phyloP scores from a whole-genome alignment of 2,797 vertebrate species.

The Anabas testudineus region DNA sequence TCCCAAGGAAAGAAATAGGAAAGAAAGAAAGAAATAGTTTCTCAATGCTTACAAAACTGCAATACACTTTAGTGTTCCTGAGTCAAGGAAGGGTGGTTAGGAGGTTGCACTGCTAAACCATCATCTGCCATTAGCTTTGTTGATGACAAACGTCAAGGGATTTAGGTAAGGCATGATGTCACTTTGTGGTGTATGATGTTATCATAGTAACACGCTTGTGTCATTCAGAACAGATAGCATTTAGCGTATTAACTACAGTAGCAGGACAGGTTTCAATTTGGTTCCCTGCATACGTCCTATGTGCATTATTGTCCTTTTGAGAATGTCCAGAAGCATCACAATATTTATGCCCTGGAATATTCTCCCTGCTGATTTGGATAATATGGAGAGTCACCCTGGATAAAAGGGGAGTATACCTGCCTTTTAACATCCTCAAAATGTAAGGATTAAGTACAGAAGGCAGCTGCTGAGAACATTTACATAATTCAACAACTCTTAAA shows the following conservation, averaged over 20 bases:
- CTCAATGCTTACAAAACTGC: conserved; percentile 35
- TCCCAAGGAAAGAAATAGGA: conserved; percentile 32
- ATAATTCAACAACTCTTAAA: conserved; percentile 11
- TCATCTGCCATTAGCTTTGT: conserved; percentile 16
- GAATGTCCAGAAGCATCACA: not conserved
- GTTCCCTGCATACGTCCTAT: not conserved
- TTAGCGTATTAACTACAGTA: not conserved
- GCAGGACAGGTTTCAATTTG: not conserved
- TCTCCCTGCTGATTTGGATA: not conserved
- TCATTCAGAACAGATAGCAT: not conserved
- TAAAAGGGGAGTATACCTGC: no score
- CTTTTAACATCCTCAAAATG: not conserved
- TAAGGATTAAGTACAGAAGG: not conserved
- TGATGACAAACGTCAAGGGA: not conserved
- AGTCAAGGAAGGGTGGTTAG: conserved; percentile 53
- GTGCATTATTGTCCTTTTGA: not conserved
- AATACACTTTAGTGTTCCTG: conserved; percentile 60
- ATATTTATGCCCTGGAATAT: not conserved
- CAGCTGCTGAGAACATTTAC: not conserved
- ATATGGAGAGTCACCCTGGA: not conserved
- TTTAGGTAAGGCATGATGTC: conserved; percentile 1
- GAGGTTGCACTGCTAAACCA: conserved; percentile 15
- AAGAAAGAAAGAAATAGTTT: conserved; percentile 24
- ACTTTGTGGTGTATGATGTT: not conserved
- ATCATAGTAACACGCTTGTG: conserved; percentile 10